Evolutionary conservation across 2,888 invertebrate species (phyloP).

Genomic region (Dugesia japonica): DNA sequence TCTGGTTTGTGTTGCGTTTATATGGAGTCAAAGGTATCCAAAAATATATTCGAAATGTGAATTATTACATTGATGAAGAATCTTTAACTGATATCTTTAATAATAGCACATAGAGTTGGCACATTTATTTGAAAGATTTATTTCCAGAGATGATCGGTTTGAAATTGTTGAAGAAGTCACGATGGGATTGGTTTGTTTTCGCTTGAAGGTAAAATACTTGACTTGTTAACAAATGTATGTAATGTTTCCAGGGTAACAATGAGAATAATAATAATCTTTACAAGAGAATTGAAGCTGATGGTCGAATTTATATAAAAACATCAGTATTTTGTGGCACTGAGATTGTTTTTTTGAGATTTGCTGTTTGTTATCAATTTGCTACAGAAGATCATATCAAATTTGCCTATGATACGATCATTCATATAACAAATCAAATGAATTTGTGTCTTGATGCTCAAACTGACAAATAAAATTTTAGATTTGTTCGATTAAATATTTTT

Average conservation of each 20-base stretch:
- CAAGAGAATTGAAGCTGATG: slow-evolving; percentile 68
- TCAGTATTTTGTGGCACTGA: slow-evolving; percentile 61
- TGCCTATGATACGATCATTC: slow-evolving; percentile 5
- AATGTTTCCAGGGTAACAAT: slow-evolving; percentile 24
- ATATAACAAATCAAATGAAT: not conserved
- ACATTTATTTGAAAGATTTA: slow-evolving; percentile 31
- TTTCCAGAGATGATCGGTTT: slow-evolving; percentile 29
- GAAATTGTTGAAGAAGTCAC: slow-evolving; percentile 44
- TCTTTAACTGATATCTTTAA: too few relatives aligned
- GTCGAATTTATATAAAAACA: slow-evolving; percentile 78
- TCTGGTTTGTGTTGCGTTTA: slow-evolving; percentile 76
- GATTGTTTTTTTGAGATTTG: slow-evolving; percentile 69
- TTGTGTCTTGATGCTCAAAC: too few relatives aligned
- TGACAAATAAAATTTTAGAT: too few relatives aligned
- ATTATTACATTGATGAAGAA: too few relatives aligned
- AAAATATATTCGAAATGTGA: slow-evolving; percentile 60
- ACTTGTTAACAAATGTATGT: not conserved
- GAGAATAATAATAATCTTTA: slow-evolving; percentile 57
- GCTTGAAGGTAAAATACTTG: slow-evolving; percentile 57
- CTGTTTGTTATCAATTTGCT: slow-evolving; percentile 50
- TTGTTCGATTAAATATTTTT: too few relatives aligned
- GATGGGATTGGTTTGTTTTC: slow-evolving; percentile 40
- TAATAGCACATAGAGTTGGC: slow-evolving; percentile 37
- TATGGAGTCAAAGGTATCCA: slow-evolving; percentile 66
- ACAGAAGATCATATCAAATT: slow-evolving; percentile 23